Evolutionary conservation across 1,140 invertebrate species (phyloP), one percentile per base, ranked within the genome.

Genomic region (Cepaea nemoralis): DNA sequence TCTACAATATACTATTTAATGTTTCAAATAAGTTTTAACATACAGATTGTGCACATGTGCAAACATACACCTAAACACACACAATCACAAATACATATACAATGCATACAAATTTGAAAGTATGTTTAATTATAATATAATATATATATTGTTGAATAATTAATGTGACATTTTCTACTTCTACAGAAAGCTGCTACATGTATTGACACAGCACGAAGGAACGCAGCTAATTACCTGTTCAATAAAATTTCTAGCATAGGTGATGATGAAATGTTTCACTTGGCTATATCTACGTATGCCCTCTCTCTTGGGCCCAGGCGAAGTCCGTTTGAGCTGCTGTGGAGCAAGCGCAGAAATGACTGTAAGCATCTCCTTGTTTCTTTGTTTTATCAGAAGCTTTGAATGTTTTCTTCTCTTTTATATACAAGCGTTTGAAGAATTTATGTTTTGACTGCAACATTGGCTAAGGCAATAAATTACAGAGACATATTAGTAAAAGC

Each of bases 211-310:
- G 82, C 88, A 22, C 48, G 82, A 70, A 80, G 85, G 39, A 81
- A 77, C 42, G 89, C 89, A 5, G 85, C 85, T 8, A 82, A 85
- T n/a, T 90, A 87, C 67, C 71, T 90, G 45, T 84, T 83, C 22
- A 80, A 78, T 27, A 45, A 84, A 74, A 66, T 82, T 0, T 70
- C 40, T 16, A 77, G 83, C 67, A 88, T 88, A 1, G 80, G 70
- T 6, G 79, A 80, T 37, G 67, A 80, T 24, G 86, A 89, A 37
- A 80, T 87, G 0, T 88, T 89, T 81, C 85, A 87, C 50, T 45
- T 88, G 40, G 86, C 89, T 22, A 89, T 90, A 59, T 85, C 87
- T 24, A 82, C 89, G 0, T 90, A 90, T 67, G 89, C 89, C 19
- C 73, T 90, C 27, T 87, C 88, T 14, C 82, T 86, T 10, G 86